phyloP scores from a whole-genome alignment of 64 coral and sea anemone species.

The Stichodactyla mertensii region DNA sequence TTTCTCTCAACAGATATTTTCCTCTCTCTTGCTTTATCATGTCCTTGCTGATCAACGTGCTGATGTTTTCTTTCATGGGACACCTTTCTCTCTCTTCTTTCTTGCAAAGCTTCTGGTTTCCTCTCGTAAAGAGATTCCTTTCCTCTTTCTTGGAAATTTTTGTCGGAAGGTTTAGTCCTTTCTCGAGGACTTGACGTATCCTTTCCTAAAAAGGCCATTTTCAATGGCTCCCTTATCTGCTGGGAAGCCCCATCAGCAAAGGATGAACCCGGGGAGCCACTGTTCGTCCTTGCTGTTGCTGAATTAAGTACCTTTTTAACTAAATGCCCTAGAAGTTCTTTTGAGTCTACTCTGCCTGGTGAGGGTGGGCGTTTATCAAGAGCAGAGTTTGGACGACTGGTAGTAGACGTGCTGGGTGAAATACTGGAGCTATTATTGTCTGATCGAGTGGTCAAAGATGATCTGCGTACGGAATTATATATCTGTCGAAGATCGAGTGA shows the following conservation, averaged over 20 bases:
- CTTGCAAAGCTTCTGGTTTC: background rate
- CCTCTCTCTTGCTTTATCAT: background rate
- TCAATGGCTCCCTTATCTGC: background rate
- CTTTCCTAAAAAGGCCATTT: background rate
- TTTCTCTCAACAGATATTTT: background rate
- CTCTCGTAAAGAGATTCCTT: background rate
- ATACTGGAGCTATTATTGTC: background rate
- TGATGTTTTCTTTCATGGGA: background rate
- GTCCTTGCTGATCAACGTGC: background rate
- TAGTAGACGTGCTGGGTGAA: background rate
- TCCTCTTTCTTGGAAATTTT: background rate
- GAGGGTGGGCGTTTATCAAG: constrained; percentile 44
- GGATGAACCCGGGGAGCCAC: constrained; percentile 28
- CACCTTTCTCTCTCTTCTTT: background rate
- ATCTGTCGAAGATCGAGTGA: constrained; percentile 8
- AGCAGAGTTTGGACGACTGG: background rate
- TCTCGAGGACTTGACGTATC: background rate
- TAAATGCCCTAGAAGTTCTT: constrained; percentile 71
- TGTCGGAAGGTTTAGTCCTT: background rate
- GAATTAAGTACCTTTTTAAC: constrained; percentile 87
- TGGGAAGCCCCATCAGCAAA: constrained; percentile 19
- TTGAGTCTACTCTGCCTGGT: constrained; percentile 54
- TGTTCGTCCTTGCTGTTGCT: constrained; percentile 36
- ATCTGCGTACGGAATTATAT: background rate
- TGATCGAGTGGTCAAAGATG: background rate